A percentile compares a stretch with the other conserved stretches of the same genome.
Evolutionary conservation across 2,888 invertebrate genomes (phyloP).

Genomic region (Limenitis camilla): DNA sequence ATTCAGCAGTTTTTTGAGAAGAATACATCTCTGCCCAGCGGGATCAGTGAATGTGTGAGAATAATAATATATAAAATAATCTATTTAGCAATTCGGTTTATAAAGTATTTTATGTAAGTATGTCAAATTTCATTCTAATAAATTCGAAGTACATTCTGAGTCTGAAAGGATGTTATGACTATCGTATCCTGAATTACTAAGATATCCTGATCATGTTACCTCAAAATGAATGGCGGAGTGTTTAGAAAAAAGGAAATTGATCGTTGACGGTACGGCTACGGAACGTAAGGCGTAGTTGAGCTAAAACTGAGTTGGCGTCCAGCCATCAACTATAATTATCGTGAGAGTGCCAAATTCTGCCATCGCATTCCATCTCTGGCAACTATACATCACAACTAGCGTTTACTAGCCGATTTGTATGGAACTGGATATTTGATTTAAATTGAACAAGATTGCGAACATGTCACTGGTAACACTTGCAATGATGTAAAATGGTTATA

Average conservation of each 20-base stretch:
- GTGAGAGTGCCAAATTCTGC: conserved; percentile 60
- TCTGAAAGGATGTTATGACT: neutral
- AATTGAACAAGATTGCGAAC: no score
- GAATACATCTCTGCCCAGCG: no score
- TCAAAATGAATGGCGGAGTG: conserved; percentile 16
- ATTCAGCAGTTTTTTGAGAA: no score
- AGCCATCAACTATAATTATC: conserved; percentile 59
- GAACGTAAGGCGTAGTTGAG: conserved; percentile 48
- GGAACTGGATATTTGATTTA: neutral
- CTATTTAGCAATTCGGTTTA: no score
- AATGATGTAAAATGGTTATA: no score
- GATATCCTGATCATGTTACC: conserved; percentile 7
- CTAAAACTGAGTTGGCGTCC: conserved; percentile 54
- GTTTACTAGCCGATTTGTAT: conserved; percentile 12
- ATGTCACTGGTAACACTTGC: no score
- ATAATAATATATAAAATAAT: no score
- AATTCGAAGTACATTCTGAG: no score
- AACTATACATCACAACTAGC: conserved; percentile 24
- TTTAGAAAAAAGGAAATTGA: conserved; percentile 31
- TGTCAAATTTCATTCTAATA: no score
- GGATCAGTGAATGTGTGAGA: no score
- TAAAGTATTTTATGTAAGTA: no score
- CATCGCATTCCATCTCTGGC: conserved; percentile 44
- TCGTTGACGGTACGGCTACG: conserved; percentile 31
- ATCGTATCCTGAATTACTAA: conserved; percentile 1